Evolutionary conservation across 2,888 invertebrate species (phyloP).

Genomic region (Aricia artaxerxes): DNA sequence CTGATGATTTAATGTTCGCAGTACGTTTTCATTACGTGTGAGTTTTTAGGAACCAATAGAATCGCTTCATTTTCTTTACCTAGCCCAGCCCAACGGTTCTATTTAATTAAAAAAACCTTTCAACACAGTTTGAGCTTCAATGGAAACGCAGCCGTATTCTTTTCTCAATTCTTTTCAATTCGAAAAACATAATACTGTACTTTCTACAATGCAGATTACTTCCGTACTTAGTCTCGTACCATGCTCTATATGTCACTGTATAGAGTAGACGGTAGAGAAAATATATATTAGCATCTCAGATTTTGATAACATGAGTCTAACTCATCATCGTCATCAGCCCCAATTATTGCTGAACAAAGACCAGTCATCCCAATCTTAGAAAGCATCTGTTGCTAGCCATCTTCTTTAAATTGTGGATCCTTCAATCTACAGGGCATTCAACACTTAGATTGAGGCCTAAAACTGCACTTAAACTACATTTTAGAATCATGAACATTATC

Average conservation of each 20-base stretch:
- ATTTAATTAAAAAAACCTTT: no score
- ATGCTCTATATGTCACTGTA: neutral
- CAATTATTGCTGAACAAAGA: neutral
- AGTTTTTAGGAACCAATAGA: no score
- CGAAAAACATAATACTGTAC: neutral
- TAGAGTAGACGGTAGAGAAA: neutral
- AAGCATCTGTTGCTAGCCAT: neutral
- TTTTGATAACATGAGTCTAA: neutral
- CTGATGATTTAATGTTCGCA: no score
- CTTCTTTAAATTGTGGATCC: neutral
- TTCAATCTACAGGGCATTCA: no score
- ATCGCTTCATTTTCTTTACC: no score
- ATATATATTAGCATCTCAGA: neutral
- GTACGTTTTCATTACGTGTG: no score
- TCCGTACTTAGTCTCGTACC: neutral
- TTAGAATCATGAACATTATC: neutral
- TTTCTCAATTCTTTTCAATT: neutral
- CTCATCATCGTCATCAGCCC: neutral
- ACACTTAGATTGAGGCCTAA: neutral
- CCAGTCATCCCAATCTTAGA: neutral
- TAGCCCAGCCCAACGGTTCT: no score
- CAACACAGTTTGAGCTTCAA: no score
- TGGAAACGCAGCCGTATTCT: neutral
- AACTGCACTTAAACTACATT: neutral
- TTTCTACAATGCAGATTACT: neutral